Evolutionary conservation across 35 echinoderm and acorn worm species (phyloP).

Genomic region (Patiria miniata): DNA sequence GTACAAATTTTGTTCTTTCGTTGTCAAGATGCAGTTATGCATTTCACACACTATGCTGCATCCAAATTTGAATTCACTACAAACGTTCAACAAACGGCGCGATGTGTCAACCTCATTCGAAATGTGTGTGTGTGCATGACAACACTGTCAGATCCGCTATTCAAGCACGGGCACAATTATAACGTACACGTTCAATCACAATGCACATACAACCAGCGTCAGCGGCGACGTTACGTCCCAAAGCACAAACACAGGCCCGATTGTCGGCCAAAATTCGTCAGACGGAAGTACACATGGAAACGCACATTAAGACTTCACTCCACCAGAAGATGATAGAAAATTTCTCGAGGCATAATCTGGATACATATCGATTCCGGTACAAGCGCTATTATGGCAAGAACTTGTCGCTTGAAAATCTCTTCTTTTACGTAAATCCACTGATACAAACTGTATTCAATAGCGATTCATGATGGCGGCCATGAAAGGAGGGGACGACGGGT

Average conservation of each 20-base stretch:
- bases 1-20: neutral
- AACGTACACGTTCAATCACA: too few species aligned
- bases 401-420: neutral
- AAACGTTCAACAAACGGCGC: neutral
- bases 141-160: too few species aligned
- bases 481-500: neutral
- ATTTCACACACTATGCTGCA: constrained; percentile 18
- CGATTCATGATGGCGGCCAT: constrained; percentile 30
- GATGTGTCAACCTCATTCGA: neutral
- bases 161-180: too few species aligned
- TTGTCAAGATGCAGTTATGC: neutral
- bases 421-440: neutral
- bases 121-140: neutral
- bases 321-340: constrained; percentile 15
- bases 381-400: neutral
- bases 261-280: neutral
- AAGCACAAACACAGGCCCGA: neutral
- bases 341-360: neutral
- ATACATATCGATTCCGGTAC: constrained; percentile 16
- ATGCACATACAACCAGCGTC: too few species aligned
- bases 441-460: neutral
- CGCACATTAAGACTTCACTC: neutral
- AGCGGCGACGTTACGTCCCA: neutral
- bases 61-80: neutral
- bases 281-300: neutral